Evolutionary conservation across 2,888 invertebrate genomes (phyloP), one percentile per base, ranked within the genome.

Genomic region (Oxyscelio sp.): DNA sequence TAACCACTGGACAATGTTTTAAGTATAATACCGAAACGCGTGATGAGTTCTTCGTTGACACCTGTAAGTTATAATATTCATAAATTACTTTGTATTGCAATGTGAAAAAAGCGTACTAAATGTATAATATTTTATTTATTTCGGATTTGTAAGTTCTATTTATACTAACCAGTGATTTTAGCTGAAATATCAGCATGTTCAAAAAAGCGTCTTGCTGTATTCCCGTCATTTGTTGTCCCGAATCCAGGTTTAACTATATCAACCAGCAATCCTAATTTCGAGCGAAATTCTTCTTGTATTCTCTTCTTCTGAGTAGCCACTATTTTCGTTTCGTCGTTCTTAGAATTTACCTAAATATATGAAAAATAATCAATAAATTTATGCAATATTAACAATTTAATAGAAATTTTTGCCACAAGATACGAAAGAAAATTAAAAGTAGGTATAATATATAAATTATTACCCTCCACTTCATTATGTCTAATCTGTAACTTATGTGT

Each of bases 291-390:
- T 3, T 34, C 15, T 70, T 70, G 56, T 83, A 61, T 79, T 71
- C 38, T 78, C 80, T 54, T 83, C 61, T 83, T 24, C 24, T n/a
- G n/a, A n/a, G n/a, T n/a, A n/a, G n/a, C n/a, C n/a, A n/a, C 34
- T 17, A 43, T 43, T 43, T 43, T 43, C 43, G 8, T 17, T 38
- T 38, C n/a, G n/a, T 38, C n/a, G 38, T 9, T 38, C 11, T 38
- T 38, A n/a, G 38, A 38, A 38, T n/a, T 38, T n/a, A 38, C 11
- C 38, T 38, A 8, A 13, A 13, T 38, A 38, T 27, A 27, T 27
- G 6, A 3, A 27, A 27, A 27, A 27, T 27, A 27, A 27, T 4
- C 6, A 27, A 27, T 27, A 27, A 27, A 27, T 27, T 6, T 27
- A 27, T 27, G 27, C 27, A 27, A 27, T 27, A 27, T 27, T 27